Evolutionary conservation across 1,140 invertebrate species (phyloP).

Genomic region (Eurosta solidaginis): DNA sequence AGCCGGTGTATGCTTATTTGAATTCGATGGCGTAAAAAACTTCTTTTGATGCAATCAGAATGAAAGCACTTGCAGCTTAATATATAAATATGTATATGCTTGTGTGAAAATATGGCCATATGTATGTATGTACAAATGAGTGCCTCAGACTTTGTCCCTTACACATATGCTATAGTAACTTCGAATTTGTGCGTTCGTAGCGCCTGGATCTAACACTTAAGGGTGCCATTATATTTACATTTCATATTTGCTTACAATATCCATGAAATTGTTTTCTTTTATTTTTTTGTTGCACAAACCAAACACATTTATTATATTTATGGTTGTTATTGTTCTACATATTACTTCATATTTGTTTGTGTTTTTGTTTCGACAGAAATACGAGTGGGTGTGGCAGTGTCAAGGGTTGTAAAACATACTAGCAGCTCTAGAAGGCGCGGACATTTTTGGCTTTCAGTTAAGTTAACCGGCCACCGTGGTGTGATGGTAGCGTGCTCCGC

Average conservation of each 20-base stretch:
- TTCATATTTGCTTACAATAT: conserved; percentile 58
- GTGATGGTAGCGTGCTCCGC: no score
- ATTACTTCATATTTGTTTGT: background rate
- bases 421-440: no score
- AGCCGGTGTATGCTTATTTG: background rate
- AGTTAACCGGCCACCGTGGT: no score
- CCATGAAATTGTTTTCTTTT: conserved; percentile 55
- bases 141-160: background rate
- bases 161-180: background rate
- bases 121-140: no score
- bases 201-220: conserved; percentile 25
- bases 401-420: background rate
- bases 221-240: conserved; percentile 57
- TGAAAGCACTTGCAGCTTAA: background rate
- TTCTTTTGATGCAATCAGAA: background rate
- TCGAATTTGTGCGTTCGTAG: conserved; percentile 32
- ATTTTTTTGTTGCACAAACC: background rate
- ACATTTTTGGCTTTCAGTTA: background rate
- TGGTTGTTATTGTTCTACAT: background rate
- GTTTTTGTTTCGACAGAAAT: no score
- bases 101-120: no score
- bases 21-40: conserved; percentile 33
- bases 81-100: background rate
- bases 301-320: conserved; percentile 5
- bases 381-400: background rate